Percentiles rank a stretch among this genome's conserved stretches.
phyloP scores from a whole-genome alignment of 2,113 vertebrate genomes.

The Protomyctophum bolini region DNA sequence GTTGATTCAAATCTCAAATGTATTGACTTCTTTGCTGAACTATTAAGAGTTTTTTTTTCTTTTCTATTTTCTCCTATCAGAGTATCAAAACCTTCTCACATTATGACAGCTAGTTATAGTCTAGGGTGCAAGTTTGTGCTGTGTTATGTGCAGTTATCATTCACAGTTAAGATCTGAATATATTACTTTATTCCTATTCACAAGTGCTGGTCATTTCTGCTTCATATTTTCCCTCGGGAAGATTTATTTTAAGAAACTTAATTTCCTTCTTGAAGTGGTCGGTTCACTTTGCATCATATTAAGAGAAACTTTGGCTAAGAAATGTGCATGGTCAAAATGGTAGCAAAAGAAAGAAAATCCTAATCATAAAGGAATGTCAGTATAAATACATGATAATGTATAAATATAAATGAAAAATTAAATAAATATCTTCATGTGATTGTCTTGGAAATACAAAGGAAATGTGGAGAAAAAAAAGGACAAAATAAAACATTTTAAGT shows the following conservation, averaged over 20 bases:
- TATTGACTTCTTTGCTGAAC: no score
- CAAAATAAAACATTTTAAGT: constrained; percentile 16
- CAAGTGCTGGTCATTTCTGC: constrained; percentile 67
- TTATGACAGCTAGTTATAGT: background rate
- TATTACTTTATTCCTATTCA: constrained; percentile 73
- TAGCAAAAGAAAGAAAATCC: constrained; percentile 38
- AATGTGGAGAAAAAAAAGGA: constrained; percentile 21
- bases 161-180: constrained; percentile 77
- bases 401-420: constrained; percentile 62
- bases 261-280: constrained; percentile 45
- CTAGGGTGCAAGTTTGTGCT: constrained; percentile 16
- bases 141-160: constrained; percentile 50
- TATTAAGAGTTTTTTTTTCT: background rate
- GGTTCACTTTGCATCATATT: constrained; percentile 54
- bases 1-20: no score
- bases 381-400: constrained; percentile 76
- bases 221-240: constrained; percentile 18
- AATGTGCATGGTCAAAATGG: constrained; percentile 42
- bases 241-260: constrained; percentile 40
- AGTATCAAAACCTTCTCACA: background rate
- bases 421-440: constrained; percentile 76
- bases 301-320: constrained; percentile 46
- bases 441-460: constrained; percentile 48
- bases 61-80: background rate
- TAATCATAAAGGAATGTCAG: constrained; percentile 77